Evolutionary conservation across 2,113 vertebrate genomes (phyloP), one percentile per base, ranked within the genome.

Genomic region (Oryzias melastigma): DNA sequence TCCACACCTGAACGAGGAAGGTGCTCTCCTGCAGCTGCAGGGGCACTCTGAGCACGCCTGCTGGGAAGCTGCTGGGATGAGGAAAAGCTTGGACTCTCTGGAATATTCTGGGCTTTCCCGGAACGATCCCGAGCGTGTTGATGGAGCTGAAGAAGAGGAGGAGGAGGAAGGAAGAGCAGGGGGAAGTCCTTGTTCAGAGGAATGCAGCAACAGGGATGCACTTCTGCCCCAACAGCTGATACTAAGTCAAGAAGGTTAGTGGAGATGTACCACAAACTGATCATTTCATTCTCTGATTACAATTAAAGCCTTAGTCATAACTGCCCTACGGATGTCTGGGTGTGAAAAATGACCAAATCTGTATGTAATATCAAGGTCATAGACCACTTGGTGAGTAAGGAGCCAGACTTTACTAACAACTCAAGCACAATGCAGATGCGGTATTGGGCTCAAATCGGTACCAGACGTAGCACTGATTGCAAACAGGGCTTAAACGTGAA

Each of bases 61-160:
- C 5, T 79, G 75, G 46, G 93, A 92, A 18, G 81, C 84, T 47
- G 90, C 86, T 1, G 93, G 93, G 27, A 90, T 71, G 60, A 92
- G 90, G 90, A 90, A 84, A 79, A 88, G 70, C 43, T 83, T 81
- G 16, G 40, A 77, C 58, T 74, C 71, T 18, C 71, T 77, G 4
- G 91, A 92, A 19, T 78, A 76, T 58, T 27, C 86, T 22, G 91
- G 88, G 54, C 68, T 78, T 5, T 90, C 86, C 68, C 90, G 86
- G 64, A 90, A 87, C 49, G 77, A 82, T 18, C 71, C 48, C 16
- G 65, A 77, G 35, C 29, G 62, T 53, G 53, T 85, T 62, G 91
- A 52, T 14, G 35, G 71, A 49, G 18, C 14, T 6, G 60, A 63
- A 52, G 68, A 70, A 4, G 55, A 68, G 1, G 56, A 50, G 5